Base-by-base conservation (phyloP, 2,797 vertebrate species). In the Enoplosus armatus region DNA sequence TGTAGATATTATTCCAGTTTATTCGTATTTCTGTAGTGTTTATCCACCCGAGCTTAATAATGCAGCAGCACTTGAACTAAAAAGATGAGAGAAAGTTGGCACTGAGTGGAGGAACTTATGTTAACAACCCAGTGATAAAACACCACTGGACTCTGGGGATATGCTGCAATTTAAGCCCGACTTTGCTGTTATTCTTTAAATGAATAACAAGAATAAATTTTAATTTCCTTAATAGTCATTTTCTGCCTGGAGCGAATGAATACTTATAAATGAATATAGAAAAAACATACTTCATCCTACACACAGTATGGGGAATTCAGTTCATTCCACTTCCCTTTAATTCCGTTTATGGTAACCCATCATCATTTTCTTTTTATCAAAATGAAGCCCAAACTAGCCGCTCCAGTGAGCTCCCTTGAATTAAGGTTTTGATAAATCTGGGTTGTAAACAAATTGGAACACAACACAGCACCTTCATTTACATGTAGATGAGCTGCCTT, bases 401-500 rank as follows among this genome's bases (percentile, higher is more conserved):
- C 76, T 83, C 51, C 20, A 26, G 11, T 54, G 58, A 81, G 61
- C 55, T 64, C 0, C 1, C 9, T 1, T 60, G 8, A 82, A 71
- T 87, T 78, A 74, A n/a, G 12, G 67, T 66, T 86, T 69, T 59
- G 65, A 80, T 79, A 61, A 77, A 83, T 78, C 55, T 43, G 56
- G 20, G 26, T 51, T 74, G 45, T 81, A 75, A 78, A 85, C 37
- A 79, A 59, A 86, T 8, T 84, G 24, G 56, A 80, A 75, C 72
- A 50, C 31, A 69, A 59, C 43, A 31, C 39, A 62, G 55, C 6
- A 16, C 29, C 53, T 56, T 83, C 3, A 87, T 89, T 83, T 68
- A 71, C 60, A 89, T 74, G 85, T 60, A 87, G 74, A 89, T 88
- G 53, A 87, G 75, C 68, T 79, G 75, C 70, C 37, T 75, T 82